Percentiles rank a stretch among this genome's conserved stretches.
Evolutionary conservation across 2,797 vertebrate genomes (phyloP).

Genomic region (Pteropus rufus): DNA sequence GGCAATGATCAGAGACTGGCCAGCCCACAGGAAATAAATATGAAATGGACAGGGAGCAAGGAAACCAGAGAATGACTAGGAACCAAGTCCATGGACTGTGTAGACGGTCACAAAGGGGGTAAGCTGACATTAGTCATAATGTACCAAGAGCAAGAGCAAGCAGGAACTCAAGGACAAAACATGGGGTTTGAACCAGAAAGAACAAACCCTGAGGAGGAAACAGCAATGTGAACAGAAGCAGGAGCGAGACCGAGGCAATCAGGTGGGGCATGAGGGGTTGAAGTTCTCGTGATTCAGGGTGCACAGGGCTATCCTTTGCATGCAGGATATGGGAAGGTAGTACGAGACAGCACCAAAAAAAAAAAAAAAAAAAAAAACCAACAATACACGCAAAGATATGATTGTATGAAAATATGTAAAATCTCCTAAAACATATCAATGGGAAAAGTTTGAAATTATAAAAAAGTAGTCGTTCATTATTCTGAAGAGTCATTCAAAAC

Average conservation of each 20-base stretch:
- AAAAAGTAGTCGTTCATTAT: background rate
- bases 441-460: background rate
- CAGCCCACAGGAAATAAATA: background rate
- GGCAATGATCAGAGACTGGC: background rate
- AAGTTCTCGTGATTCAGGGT: rapidly evolving
- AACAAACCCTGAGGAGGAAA: background rate
- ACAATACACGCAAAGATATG: too few relatives aligned
- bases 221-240: background rate
- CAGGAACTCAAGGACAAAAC: background rate
- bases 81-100: background rate
- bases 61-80: background rate
- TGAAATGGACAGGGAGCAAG: background rate
- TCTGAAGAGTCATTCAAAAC: background rate
- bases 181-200: background rate
- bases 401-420: background rate
- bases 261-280: background rate
- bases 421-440: background rate
- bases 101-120: rapidly evolving
- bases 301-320: background rate
- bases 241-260: background rate
- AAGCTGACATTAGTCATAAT: background rate
- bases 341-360: background rate
- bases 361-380: background rate
- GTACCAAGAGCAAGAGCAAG: background rate
- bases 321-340: background rate